Conservation (phyloP, 2,113 vertebrate genomes). For the Proterorhinus semilunaris region DNA sequence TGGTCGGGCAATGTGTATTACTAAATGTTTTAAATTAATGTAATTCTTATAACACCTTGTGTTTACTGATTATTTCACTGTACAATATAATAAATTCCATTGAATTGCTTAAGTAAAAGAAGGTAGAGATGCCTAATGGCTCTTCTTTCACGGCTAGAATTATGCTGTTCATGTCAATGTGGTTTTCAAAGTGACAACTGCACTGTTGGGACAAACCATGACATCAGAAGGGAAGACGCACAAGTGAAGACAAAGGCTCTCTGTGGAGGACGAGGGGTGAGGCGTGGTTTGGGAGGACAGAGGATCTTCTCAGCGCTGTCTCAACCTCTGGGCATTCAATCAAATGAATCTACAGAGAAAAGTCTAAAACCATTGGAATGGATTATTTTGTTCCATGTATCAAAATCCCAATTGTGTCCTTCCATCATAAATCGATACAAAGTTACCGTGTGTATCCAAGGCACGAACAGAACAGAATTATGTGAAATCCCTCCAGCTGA, state of each 20-base stretch:
- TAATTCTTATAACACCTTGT: no score
- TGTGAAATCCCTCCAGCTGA: slow-evolving; percentile 47
- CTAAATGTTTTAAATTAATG: no score
- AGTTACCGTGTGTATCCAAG: neutral
- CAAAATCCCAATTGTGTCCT: neutral
- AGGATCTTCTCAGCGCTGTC: slow-evolving; percentile 71
- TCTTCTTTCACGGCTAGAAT: no score
- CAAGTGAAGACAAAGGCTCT: slow-evolving; percentile 68
- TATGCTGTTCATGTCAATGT: neutral
- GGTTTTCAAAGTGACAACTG: neutral
- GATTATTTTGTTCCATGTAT: neutral
- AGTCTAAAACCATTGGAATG: neutral
- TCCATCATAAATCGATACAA: neutral
- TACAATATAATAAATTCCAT: no score
- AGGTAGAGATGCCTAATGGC: neutral
- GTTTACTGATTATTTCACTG: no score
- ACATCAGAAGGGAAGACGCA: slow-evolving; percentile 71
- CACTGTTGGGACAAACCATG: slow-evolving; percentile 61
- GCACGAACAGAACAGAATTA: slow-evolving; percentile 55
- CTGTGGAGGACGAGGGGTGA: slow-evolving; percentile 62
- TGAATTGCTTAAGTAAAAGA: no score
- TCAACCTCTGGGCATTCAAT: slow-evolving; percentile 58
- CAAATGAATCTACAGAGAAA: slow-evolving; percentile 25
- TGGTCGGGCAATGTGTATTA: no score
- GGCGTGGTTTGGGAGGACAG: slow-evolving; percentile 69